A percentile compares a stretch with the other conserved stretches of the same genome.
Evolutionary conservation across 2,888 invertebrate species (phyloP).

Genomic region (Fissipunctia ypsillon): DNA sequence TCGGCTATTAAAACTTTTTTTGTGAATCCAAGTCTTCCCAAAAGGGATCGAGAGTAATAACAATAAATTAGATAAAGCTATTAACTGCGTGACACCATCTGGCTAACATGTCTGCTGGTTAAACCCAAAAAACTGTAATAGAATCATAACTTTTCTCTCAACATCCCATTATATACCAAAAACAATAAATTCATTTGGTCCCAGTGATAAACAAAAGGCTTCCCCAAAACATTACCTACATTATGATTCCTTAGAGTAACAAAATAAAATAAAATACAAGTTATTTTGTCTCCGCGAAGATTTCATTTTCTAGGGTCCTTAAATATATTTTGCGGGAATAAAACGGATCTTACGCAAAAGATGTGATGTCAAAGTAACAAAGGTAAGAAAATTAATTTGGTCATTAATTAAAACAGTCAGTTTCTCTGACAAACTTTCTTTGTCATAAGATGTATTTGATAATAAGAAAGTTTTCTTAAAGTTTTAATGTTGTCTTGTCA

Average conservation of each 20-base stretch:
- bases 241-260: conserved; percentile 37
- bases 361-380: conserved; percentile 36
- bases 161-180: neutral
- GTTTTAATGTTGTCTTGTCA: neutral
- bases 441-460: conserved; percentile 4
- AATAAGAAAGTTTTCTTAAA: conserved; percentile 6
- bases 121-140: conserved; percentile 18
- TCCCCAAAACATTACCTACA: conserved; percentile 28
- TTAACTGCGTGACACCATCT: conserved; percentile 32
- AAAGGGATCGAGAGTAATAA: conserved; percentile 43
- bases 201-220: conserved; percentile 21
- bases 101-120: conserved; percentile 13
- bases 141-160: conserved; percentile 3
- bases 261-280: conserved; percentile 47
- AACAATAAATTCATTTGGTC: conserved; percentile 40
- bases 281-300: conserved; percentile 38
- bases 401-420: conserved; percentile 39
- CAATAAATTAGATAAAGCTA: conserved; percentile 37
- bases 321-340: conserved; percentile 27
- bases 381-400: conserved; percentile 47
- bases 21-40: conserved; percentile 2
- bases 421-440: conserved; percentile 21
- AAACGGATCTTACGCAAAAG: conserved; percentile 26
- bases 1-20: conserved; percentile 28
- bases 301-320: conserved; percentile 41